A percentile compares a stretch with the other conserved stretches of the same genome.
phyloP scores from a whole-genome alignment of 2,888 invertebrate genomes.

The Noctua comes region DNA sequence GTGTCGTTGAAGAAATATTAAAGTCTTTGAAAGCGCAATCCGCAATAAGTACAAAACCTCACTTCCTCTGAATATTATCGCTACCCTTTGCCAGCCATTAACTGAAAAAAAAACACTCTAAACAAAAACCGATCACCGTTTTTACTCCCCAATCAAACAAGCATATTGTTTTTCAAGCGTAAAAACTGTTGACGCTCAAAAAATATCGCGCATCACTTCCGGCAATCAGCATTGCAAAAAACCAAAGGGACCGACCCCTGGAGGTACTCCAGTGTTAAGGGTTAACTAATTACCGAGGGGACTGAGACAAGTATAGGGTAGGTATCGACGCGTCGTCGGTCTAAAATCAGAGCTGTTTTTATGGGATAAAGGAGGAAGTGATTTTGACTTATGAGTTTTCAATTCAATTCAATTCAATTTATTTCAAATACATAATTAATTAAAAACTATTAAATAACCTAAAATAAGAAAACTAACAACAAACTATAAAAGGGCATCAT shows the following conservation, averaged over 20 bases:
- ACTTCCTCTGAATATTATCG: neutral
- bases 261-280: slow-evolving; percentile 56
- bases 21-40: neutral
- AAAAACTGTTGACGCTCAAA: slow-evolving; percentile 69
- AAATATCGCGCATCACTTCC: slow-evolving; percentile 64
- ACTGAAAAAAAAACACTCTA: neutral
- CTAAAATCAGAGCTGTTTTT: slow-evolving; percentile 2
- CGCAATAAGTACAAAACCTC: neutral
- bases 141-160: slow-evolving; percentile 45
- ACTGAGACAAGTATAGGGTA: slow-evolving; percentile 19
- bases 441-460: no score
- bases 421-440: no score
- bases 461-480: no score
- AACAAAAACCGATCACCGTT: slow-evolving; percentile 14
- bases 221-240: slow-evolving; percentile 65
- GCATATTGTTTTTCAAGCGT: slow-evolving; percentile 56
- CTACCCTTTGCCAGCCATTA: neutral
- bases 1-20: neutral
- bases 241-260: slow-evolving; percentile 51
- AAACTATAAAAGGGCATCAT: no score
- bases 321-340: neutral
- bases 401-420: no score
- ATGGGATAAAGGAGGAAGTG: neutral
- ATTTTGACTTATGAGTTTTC: slow-evolving; percentile 12
- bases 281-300: slow-evolving; percentile 76